Evolutionary conservation across 1,140 invertebrate species (phyloP).

Genomic region (Centruroides vittatus): DNA sequence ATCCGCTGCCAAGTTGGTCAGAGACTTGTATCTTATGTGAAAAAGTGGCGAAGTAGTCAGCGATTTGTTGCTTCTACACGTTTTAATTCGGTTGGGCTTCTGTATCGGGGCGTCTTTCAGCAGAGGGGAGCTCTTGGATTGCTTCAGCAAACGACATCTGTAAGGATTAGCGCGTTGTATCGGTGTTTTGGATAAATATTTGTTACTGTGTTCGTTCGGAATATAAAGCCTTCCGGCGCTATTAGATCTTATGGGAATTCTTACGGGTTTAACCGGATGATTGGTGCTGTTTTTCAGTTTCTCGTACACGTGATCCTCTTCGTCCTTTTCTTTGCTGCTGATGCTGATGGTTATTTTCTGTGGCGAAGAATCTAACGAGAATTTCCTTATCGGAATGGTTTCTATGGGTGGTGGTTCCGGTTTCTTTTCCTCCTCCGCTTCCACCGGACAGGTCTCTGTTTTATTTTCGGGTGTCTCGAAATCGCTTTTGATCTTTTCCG

Average conservation of each 20-base stretch:
- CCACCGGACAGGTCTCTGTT: slow-evolving; percentile 15
- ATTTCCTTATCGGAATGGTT: slow-evolving; percentile 61
- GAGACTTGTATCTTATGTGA: slow-evolving; percentile 65
- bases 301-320: slow-evolving; percentile 16
- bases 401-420: slow-evolving; percentile 79
- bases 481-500: slow-evolving; percentile 23
- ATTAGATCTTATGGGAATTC: slow-evolving; percentile 1
- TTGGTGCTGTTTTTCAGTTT: slow-evolving; percentile 4
- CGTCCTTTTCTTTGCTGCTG: slow-evolving; percentile 2
- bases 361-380: neutral
- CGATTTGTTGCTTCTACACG: slow-evolving; percentile 8
- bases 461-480: slow-evolving; percentile 10
- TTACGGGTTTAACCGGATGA: neutral
- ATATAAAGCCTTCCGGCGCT: slow-evolving; percentile 8
- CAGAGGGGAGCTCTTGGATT: slow-evolving; percentile 30
- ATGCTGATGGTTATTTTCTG: slow-evolving; percentile 1
- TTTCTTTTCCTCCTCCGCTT: slow-evolving; percentile 54
- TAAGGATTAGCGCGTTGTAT: slow-evolving; percentile 6
- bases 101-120: slow-evolving; percentile 35
- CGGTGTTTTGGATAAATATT: slow-evolving; percentile 12
- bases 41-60: slow-evolving; percentile 55
- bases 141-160: slow-evolving; percentile 3
- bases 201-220: slow-evolving; percentile 3
- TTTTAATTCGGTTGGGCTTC: neutral
- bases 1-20: slow-evolving; percentile 57